Conservation (phyloP, 35 echinoderm and acorn worm species). For the Lytechinus pictus region DNA sequence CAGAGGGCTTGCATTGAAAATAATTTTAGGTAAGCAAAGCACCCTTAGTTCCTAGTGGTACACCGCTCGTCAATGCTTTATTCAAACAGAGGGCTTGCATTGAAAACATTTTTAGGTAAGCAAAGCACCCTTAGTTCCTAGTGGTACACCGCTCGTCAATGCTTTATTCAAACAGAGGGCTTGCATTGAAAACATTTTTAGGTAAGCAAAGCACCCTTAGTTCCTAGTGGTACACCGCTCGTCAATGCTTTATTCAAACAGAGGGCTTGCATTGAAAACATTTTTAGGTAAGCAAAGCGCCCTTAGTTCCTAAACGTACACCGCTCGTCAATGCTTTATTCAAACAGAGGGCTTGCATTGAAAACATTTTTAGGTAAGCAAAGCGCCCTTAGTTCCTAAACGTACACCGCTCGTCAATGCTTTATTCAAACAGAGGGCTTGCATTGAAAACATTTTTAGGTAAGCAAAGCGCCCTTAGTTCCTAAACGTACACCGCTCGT, state of each 20-base stretch:
- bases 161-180: background rate
- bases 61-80: background rate
- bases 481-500: background rate
- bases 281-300: slow-evolving; percentile 61
- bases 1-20: slow-evolving; percentile 97
- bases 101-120: background rate
- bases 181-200: background rate
- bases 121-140: no score
- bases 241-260: no score
- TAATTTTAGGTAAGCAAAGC: slow-evolving; percentile 81
- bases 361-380: slow-evolving; percentile 97
- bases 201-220: no score
- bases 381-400: background rate
- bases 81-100: background rate
- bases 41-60: background rate
- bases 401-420: no score
- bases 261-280: no score
- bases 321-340: slow-evolving; percentile 95
- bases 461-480: no score
- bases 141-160: background rate
- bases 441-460: background rate
- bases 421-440: background rate
- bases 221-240: no score
- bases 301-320: slow-evolving; percentile 80
- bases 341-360: slow-evolving; percentile 95